A percentile compares a stretch with the other conserved stretches of the same genome.
Conservation (phyloP, 2,797 vertebrate genomes). For the Gymnocypris eckloni region DNA sequence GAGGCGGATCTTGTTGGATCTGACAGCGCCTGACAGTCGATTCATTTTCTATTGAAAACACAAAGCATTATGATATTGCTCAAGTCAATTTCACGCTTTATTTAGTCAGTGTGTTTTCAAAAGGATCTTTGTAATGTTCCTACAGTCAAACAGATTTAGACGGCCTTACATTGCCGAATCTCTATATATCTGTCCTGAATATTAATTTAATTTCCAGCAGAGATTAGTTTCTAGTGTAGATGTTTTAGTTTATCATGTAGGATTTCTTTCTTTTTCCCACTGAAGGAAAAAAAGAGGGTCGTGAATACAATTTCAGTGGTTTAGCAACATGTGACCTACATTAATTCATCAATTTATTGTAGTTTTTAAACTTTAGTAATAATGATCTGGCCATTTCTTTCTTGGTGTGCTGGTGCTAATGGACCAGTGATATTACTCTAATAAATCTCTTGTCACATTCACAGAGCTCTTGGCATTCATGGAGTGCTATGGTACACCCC, state of each 20-base stretch:
- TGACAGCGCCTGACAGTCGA: conserved; percentile 46
- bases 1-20: conserved; percentile 45
- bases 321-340: conserved; percentile 36
- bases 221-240: neutral
- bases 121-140: conserved; percentile 7
- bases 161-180: neutral
- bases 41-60: conserved; percentile 48
- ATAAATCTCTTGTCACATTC: conserved; percentile 37
- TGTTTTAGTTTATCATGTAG: neutral
- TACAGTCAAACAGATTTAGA: neutral
- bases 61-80: conserved; percentile 43
- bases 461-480: conserved; percentile 42
- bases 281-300: neutral
- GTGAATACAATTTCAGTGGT: conserved; percentile 12
- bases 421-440: conserved; percentile 40
- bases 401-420: conserved; percentile 30
- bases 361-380: conserved; percentile 39
- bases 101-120: conserved; percentile 26
- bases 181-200: neutral
- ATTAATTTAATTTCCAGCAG: neutral
- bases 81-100: conserved; percentile 33
- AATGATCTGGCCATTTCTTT: conserved; percentile 32
- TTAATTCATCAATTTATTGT: conserved; percentile 35
- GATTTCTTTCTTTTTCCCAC: neutral
- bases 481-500: neutral